These are phyloP conservation scores for Ranitomeya imitator DNA, from an alignment of 2,113 vertebrate genomes.

Conservation along the genomic window DNA sequence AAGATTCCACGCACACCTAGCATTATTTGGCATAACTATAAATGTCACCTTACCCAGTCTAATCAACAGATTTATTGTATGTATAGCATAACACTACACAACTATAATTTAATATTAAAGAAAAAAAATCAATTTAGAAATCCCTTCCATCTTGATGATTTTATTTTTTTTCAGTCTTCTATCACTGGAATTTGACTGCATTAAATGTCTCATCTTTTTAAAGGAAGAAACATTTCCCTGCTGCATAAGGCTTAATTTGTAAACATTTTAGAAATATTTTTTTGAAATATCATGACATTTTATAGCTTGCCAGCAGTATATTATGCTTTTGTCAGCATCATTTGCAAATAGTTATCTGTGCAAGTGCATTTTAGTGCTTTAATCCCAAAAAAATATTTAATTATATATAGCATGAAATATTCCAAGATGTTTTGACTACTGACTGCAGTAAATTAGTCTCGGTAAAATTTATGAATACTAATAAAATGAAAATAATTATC, in stretches of 20 bases:
- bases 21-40: background rate
- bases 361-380: conserved; percentile 29
- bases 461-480: conserved; percentile 1
- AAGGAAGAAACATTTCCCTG: conserved; percentile 4
- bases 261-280: conserved; percentile 9
- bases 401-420: conserved; percentile 28
- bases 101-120: background rate
- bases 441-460: conserved; percentile 1
- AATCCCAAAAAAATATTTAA: conserved; percentile 21
- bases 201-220: background rate
- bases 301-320: conserved; percentile 20
- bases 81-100: background rate
- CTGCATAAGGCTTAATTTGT: conserved; percentile 18
- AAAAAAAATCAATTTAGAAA: background rate
- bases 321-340: conserved; percentile 33
- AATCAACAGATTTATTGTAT: background rate
- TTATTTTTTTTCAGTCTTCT: background rate
- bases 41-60: background rate
- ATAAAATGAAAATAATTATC: conserved; percentile 31
- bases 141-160: background rate
- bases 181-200: background rate
- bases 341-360: conserved; percentile 43
- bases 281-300: conserved; percentile 37
- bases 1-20: too few relatives aligned
- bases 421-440: conserved; percentile 25